Evolutionary conservation across 92 coral and sea anemone genomes (phyloP), one percentile per base, ranked within the genome.

Genomic region (Virgularia gustaviana): DNA sequence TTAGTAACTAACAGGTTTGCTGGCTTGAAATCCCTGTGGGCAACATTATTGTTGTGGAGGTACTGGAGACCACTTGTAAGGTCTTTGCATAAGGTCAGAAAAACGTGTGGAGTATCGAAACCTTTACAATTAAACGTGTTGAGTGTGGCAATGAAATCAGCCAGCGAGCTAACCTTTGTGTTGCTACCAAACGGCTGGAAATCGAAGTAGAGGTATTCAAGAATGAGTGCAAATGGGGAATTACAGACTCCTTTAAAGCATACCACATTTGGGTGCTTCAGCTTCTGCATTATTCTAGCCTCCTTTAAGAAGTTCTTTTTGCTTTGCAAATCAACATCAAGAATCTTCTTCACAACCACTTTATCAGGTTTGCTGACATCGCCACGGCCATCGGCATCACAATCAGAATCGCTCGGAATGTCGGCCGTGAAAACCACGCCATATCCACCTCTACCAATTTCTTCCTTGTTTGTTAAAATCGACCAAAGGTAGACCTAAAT

Each of bases 391-490:
- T n/a, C n/a, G n/a, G n/a, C n/a, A n/a, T n/a, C n/a, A n/a, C n/a
- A n/a, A n/a, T n/a, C n/a, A n/a, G n/a, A n/a, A n/a, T n/a, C n/a
- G 2, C 25, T 2, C 4, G 59, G 58, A n/a, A 4, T 25, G 28
- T 66, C 73, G n/a, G 73, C 57, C 10, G 73, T 66, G 32, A 66
- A 66, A 7, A 66, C 73, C 9, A 42, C 73, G 31, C 73, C 59
- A 25, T n/a, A 66, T 29, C 24, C 57, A 6, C 73, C 73, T 18
- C 49, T 66, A 9, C 73, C 73, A 18, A 44, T 66, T 41, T 18
- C 35, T 42, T 66, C 73, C 27, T 66, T 66, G 73, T 66, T 66
- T 2, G 16, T 9, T 31, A 66, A 66, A 3, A 19, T 18, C 2
- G 6, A 4, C 16, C 29, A 66, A 25, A 43, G 57, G 24, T 41